Base-by-base conservation (phyloP, 2,888 invertebrate genomes). In the Stenichneumon culpator region DNA sequence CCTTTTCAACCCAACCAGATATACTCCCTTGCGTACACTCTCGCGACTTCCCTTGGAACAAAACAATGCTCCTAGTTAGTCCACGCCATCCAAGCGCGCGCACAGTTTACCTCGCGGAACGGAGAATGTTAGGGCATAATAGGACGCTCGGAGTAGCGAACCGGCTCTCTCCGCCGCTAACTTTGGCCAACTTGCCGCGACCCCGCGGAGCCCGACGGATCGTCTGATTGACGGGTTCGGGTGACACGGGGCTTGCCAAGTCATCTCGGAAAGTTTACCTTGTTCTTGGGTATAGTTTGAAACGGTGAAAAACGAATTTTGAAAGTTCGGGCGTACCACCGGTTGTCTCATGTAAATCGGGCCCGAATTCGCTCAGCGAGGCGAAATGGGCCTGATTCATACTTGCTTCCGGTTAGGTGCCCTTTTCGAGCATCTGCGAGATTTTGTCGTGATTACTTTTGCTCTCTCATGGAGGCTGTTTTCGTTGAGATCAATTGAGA, bases 51-150 rank as follows among this genome's bases (percentile, higher is more conserved):
- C 14, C 57, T 25, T 3, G 57, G 25, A 57, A 25, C 57, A 57
- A 57, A 57, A 57, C 57, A 57, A 57, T 57, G 25, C 57, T 57
- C 22, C 57, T 57, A 57, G 57, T 57, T 57, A 25, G 57, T 22
- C 57, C 4, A 5, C 25, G 57, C 22, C 57, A 57, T 54, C 54
- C 11, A 25, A 25, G 57, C 57, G 25, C 57, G 25, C 57, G 22
- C 57, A 39, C 39, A 39, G 39, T 57, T 57, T 22, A 57, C 57
- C 25, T 57, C 25, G 25, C 57, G 25, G 25, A 25, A 57, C 57
- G 57, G 22, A 25, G 57, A 57, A 22, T 57, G 22, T 44, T 57
- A 25, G 57, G 25, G 25, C 7, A 25, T 25, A 25, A 57, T 57
- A 14, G 57, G 25, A 57, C 2, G 11, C 25, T 25, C 25, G 57